Evolutionary conservation across 2,797 vertebrate genomes (phyloP).

Genomic region (Babyrousa celebensis): DNA sequence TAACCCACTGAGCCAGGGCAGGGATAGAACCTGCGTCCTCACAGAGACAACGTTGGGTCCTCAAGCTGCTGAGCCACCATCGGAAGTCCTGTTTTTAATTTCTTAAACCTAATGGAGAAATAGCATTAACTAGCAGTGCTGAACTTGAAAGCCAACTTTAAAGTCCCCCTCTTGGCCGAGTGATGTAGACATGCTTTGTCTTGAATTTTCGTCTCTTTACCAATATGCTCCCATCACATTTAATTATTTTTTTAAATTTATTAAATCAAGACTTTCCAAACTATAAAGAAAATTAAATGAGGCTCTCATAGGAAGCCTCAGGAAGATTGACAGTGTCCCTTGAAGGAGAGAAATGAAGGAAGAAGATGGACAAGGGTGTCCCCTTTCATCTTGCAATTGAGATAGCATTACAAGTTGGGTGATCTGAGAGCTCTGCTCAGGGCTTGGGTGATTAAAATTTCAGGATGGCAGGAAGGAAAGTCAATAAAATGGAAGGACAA

Average conservation of each 20-base stretch:
- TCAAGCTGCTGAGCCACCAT: no score
- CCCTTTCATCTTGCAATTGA: constrained; percentile 61
- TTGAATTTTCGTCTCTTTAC: not conserved
- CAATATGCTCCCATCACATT: not conserved
- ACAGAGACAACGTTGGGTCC: no score
- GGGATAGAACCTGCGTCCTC: no score
- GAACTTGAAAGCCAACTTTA: not conserved
- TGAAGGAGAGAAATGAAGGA: constrained; percentile 34
- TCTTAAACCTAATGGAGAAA: not conserved
- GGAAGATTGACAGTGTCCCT: constrained; percentile 30
- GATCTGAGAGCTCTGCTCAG: constrained; percentile 25
- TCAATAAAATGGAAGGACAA: constrained; percentile 76
- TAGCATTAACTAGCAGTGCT: not conserved
- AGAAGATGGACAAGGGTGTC: not conserved
- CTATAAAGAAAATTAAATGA: constrained; percentile 61
- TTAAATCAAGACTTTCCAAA: constrained; percentile 46
- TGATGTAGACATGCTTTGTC: not conserved
- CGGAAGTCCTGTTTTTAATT: not conserved
- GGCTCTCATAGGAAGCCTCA: constrained; percentile 29
- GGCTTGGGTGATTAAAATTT: constrained; percentile 71
- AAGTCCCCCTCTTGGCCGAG: not conserved
- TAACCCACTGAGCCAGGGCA: no score
- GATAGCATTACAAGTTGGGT: constrained; percentile 70
- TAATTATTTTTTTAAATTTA: constrained; percentile 53
- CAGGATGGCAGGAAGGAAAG: constrained; percentile 68